Evolutionary conservation across 2,888 invertebrate species (phyloP).

Genomic region (Habroteleia sp.): DNA sequence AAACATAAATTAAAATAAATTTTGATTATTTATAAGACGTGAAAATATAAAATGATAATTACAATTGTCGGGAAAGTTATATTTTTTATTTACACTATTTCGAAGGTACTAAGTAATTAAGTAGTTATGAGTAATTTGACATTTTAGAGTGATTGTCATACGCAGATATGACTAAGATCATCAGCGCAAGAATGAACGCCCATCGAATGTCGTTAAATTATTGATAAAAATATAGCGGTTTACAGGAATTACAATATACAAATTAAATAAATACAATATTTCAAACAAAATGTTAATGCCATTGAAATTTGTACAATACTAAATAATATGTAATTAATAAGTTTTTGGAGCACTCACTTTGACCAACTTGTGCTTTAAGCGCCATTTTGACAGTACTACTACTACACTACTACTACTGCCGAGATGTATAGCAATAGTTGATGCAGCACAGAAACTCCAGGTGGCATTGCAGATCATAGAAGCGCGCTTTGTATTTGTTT

Average conservation of each 20-base stretch:
- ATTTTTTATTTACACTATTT: too few species aligned
- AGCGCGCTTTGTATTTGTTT: too few species aligned
- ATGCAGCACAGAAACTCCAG: constrained; percentile 55
- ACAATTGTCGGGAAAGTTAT: too few species aligned
- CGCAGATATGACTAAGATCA: constrained; percentile 76
- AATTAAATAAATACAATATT: background rate
- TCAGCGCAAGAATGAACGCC: constrained; percentile 67
- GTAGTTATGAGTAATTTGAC: constrained; percentile 67
- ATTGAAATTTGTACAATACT: background rate
- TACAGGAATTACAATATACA: too few species aligned
- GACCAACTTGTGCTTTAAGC: constrained; percentile 92
- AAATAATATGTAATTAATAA: constrained; percentile 54
- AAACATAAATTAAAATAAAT: too few species aligned
- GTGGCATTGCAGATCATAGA: constrained; percentile 63
- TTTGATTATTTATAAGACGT: too few species aligned
- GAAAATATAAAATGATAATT: too few species aligned
- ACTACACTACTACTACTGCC: background rate
- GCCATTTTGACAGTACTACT: constrained; percentile 86
- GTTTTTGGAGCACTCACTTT: constrained; percentile 86
- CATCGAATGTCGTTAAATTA: constrained; percentile 50
- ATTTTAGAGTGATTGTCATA: constrained; percentile 68
- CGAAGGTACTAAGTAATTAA: too few species aligned
- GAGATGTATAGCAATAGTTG: too few species aligned
- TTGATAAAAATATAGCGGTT: constrained; percentile 6
- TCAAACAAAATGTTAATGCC: background rate